phyloP scores from a whole-genome alignment of 2,113 vertebrate species.

The Colius striatus region DNA sequence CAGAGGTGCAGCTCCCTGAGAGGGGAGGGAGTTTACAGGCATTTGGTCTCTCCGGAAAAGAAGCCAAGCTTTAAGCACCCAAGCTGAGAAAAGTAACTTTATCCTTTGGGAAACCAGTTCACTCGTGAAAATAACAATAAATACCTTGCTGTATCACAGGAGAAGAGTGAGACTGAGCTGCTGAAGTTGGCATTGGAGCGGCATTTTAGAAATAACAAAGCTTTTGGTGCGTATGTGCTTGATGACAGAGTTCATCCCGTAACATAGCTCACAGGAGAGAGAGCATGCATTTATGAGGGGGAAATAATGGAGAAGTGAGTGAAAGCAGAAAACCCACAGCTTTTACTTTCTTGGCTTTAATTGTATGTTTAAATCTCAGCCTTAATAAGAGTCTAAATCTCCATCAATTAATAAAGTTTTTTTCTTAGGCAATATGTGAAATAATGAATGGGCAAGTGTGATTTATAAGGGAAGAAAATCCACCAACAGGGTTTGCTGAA shows the following conservation, averaged over 20 bases:
- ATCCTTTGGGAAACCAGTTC: background rate
- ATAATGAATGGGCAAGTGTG: background rate
- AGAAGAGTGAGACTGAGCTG: background rate
- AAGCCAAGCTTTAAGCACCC: background rate
- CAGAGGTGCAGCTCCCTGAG: background rate
- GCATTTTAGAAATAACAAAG: background rate
- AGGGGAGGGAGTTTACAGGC: background rate
- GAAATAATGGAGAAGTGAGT: background rate
- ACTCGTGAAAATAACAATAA: background rate
- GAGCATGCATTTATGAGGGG: background rate
- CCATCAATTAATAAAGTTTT: background rate
- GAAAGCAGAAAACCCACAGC: background rate
- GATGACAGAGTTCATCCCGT: background rate
- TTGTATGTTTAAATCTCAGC: constrained; percentile 9
- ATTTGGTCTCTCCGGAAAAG: background rate
- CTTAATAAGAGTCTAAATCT: background rate
- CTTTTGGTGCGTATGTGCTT: background rate
- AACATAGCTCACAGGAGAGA: background rate
- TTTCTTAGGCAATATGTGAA: background rate
- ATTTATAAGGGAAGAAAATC: background rate
- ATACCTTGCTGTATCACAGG: background rate
- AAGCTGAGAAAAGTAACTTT: background rate
- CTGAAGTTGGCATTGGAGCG: background rate
- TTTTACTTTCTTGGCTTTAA: background rate
- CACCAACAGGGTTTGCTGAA: background rate